Evolutionary conservation across 2,888 invertebrate species (phyloP), one percentile per base, ranked within the genome.

Genomic region (Maniola hyperantus): DNA sequence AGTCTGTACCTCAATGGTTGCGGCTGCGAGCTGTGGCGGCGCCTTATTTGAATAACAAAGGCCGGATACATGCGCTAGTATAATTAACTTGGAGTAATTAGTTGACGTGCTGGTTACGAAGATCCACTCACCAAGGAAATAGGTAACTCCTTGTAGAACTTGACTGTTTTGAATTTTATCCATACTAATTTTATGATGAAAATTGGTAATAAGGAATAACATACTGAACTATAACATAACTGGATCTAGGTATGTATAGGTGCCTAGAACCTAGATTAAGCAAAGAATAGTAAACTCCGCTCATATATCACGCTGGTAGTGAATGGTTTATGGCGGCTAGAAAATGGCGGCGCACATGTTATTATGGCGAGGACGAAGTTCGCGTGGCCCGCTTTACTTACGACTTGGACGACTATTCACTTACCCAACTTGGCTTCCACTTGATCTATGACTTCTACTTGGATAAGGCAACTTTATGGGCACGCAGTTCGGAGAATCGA

Each of bases 1-100:
- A 4, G 15, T 48, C 15, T 15, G 15, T 7, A 11, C 55, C 46
- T 55, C 34, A 7, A 11, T 20, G n/a, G n/a, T n/a, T n/a, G n/a
- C n/a, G n/a, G 48, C 46, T 26, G 59, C 59, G 44, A n/a, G 48
- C 61, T 64, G 58, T 55, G 57, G 55, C 59, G 59, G 65, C 48
- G 48, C 77, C 70, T 80, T 75, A 87, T 87, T 87, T 84, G 84
- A 87, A 87, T 87, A 82, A 85, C 87, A 87, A 87, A 87, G 87
- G 83, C 79, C 6, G 76, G 75, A 77, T 78, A 80, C 87, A 86
- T 87, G 87, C 76, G 81, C 74, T 72, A 78, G 87, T 86, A 87
- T 87, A 87, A 87, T 86, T 83, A 84, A 81, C 80, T 77, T 73
- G 73, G 44, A 59, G 64, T 67, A 71, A 71, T 71, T 69, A 70